Conservation (phyloP, 2,797 vertebrate species). For the Enteromius paludinosus region DNA sequence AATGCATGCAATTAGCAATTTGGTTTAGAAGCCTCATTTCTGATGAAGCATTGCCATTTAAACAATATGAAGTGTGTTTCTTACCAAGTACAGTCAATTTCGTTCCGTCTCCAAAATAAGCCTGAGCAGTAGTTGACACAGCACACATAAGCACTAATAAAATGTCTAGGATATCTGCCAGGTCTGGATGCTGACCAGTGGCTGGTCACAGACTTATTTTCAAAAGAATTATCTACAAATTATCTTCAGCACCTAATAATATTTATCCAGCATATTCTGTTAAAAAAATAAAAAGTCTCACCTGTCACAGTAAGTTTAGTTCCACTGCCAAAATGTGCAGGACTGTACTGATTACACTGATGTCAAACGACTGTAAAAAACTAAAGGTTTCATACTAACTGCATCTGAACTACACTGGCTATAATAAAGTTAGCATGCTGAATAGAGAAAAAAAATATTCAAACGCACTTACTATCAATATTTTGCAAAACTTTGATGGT, state of each 20-base stretch:
- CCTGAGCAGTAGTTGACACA: conserved; percentile 23
- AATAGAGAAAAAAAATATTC: background rate
- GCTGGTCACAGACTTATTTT: background rate
- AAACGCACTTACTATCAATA: background rate
- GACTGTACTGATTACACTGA: conserved; percentile 43
- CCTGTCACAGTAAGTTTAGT: conserved; percentile 69
- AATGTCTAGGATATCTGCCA: conserved; percentile 17
- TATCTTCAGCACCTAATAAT: background rate
- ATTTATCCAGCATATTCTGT: background rate
- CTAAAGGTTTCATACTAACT: conserved; percentile 18
- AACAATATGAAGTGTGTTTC: conserved; percentile 2
- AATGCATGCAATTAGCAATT: background rate
- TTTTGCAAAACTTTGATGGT: background rate
- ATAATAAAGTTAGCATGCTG: background rate
- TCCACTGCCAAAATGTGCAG: conserved; percentile 60
- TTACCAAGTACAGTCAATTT: conserved; percentile 70
- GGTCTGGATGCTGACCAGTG: background rate
- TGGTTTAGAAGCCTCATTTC: background rate
- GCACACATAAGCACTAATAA: conserved; percentile 1
- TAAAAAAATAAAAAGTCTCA: conserved; percentile 53
- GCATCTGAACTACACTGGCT: background rate
- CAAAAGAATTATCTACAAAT: background rate
- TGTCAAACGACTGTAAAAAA: conserved; percentile 39
- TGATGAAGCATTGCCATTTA: background rate
- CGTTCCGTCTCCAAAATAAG: conserved; percentile 66